Base-by-base conservation (phyloP, 1,140 invertebrate species). In the Nasonia longicornis region DNA sequence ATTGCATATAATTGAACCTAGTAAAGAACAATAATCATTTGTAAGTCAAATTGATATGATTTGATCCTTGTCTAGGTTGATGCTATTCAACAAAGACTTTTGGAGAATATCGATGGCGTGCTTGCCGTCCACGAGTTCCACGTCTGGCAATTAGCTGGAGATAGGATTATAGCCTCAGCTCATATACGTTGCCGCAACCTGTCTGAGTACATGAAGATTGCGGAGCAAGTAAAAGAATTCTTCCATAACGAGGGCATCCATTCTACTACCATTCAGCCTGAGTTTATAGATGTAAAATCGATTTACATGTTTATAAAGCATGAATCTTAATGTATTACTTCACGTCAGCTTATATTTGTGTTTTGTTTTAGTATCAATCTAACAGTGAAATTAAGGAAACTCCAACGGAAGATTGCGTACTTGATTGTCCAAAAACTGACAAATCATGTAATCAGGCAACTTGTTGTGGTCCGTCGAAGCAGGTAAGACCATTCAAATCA, bases 121-220 rank as follows among this genome's bases (percentile, higher is more conserved):
- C 89, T 98, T 69, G 96, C 97, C 2, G 96, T 98, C 29, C 97
- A 98, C 86, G 97, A 98, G 89, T 97, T 98, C 87, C 97, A 98
- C 87, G 96, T 98, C 2, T 98, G 97, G 97, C 96, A 97, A 89
- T 91, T 98, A 82, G 96, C 97, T 29, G 96, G 96, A 2, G 96
- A 98, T 89, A 93, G 96, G 84, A 97, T 98, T 78, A 98, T 98
- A 85, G 97, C 97, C 72, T 97, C 97, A 11, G 97, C 97, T 3
- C 97, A 98, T 86, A 97, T 98, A 87, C 94, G 96, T 82, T 97
- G 96, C 91, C 93, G 95, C 84, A 97, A 97, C 90, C 89, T 97
- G 74, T 95, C 95, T 0, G 96, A 97, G 87, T 97, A 97, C 86
- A 96, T 97, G 95, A 96, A 96, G 89, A 96, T 97, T 83, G 96